phyloP scores from a whole-genome alignment of 2,888 invertebrate genomes.

The Tenthredo distinguenda region DNA sequence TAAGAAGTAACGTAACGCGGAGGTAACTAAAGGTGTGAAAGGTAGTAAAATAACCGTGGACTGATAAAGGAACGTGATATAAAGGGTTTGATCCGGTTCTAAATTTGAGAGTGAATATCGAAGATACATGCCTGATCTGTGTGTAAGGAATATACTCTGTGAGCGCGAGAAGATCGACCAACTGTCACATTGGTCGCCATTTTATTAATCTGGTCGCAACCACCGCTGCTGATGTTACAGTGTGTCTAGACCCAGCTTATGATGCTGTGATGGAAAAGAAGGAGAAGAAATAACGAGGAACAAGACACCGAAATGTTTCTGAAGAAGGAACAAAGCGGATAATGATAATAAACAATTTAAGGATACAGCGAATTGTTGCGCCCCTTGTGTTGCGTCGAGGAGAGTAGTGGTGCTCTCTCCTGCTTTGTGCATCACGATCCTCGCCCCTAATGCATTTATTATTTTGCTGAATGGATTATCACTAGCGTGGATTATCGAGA shows the following conservation, averaged over 20 bases:
- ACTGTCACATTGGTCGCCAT: conserved; percentile 78
- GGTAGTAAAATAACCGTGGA: not conserved
- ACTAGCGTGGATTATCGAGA: not conserved
- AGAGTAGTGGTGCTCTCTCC: not conserved
- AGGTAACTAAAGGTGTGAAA: not conserved
- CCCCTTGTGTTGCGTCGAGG: conserved; percentile 28
- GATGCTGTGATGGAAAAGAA: not conserved
- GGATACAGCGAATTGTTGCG: conserved; percentile 40
- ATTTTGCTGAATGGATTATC: not conserved
- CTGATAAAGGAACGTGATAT: not conserved
- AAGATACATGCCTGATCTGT: not conserved
- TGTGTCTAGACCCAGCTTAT: not conserved
- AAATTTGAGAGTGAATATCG: not conserved
- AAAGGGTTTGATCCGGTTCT: not conserved
- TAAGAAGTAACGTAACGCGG: conserved; percentile 10
- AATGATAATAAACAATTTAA: conserved; percentile 25
- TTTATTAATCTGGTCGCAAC: conserved; percentile 64
- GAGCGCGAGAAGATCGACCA: conserved; percentile 55
- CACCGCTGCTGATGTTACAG: conserved; percentile 21
- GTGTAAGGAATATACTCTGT: conserved; percentile 16
- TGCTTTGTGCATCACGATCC: not conserved
- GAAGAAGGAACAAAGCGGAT: not conserved
- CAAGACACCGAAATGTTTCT: not conserved
- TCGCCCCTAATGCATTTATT: conserved; percentile 1
- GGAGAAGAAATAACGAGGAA: not conserved